These are phyloP conservation scores for Dipodomys stephensi DNA, from an alignment of 2,113 vertebrate species.

Conservation along the genomic window DNA sequence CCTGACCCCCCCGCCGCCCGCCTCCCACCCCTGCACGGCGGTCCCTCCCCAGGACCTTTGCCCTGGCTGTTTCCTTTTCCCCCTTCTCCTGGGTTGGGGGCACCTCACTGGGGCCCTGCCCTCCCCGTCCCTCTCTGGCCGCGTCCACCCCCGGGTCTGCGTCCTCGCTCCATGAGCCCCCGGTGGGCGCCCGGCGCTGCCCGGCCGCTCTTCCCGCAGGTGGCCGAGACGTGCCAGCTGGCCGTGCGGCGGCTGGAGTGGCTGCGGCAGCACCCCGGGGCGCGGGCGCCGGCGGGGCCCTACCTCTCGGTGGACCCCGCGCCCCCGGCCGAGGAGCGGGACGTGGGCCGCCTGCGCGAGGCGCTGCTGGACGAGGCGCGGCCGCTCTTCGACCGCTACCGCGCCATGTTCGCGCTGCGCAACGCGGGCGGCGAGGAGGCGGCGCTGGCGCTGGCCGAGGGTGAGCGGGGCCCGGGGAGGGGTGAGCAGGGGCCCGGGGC, in stretches of 20 bases:
- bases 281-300: constrained; percentile 73
- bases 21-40: no score
- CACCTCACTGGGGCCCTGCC: no score
- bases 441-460: constrained; percentile 92
- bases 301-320: constrained; percentile 95
- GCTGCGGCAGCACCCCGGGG: constrained; percentile 87
- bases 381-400: constrained; percentile 94
- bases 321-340: constrained; percentile 88
- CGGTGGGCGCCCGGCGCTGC: no score
- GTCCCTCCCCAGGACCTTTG: neutral
- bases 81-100: no score
- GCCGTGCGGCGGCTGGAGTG: constrained; percentile 93
- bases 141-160: no score
- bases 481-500: no score
- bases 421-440: constrained; percentile 91
- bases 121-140: no score
- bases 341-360: constrained; percentile 85
- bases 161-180: no score
- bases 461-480: constrained; percentile 82
- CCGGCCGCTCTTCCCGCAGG: constrained; percentile 82
- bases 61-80: neutral
- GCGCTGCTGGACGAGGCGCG: constrained; percentile 89
- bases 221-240: constrained; percentile 97
- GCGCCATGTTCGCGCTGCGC: constrained; percentile 96
- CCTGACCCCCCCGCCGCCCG: no score